Percentiles rank a stretch among this genome's conserved stretches.
phyloP scores from a whole-genome alignment of 2,113 vertebrate species.

The Elaphurus davidianus region DNA sequence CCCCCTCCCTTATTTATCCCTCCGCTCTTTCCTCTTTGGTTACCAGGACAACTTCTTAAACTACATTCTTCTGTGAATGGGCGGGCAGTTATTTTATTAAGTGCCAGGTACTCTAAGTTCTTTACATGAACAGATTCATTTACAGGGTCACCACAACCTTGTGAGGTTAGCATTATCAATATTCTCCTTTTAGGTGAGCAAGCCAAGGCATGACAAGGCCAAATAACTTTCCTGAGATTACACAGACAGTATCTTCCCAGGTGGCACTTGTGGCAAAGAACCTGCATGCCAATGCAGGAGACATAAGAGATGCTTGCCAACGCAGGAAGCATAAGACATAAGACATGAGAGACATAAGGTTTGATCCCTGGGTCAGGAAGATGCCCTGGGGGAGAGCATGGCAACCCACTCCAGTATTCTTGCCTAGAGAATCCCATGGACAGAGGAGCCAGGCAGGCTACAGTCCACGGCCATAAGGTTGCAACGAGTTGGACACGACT shows the following conservation, averaged over 20 bases:
- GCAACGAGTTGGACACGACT: rapidly evolving
- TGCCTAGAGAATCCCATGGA: background rate
- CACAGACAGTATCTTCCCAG: background rate
- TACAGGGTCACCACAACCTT: background rate
- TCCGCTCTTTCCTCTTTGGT: background rate
- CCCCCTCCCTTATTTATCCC: background rate
- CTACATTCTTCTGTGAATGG: background rate
- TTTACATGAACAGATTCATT: background rate
- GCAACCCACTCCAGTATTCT: background rate
- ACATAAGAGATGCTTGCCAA: background rate
- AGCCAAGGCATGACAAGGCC: background rate
- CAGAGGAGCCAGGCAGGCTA: background rate
- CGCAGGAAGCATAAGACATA: background rate
- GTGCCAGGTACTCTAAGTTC: background rate
- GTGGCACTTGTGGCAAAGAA: background rate
- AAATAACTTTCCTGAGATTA: background rate
- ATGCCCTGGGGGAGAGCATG: background rate
- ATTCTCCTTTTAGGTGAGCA: background rate
- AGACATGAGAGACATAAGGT: background rate
- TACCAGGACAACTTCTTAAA: background rate
- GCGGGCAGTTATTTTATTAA: background rate
- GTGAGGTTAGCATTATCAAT: background rate
- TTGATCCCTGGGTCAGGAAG: background rate
- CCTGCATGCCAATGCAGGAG: background rate
- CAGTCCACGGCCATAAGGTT: background rate